Percentiles rank a stretch among this genome's conserved stretches.
Conservation (phyloP, 2,113 vertebrate genomes). For the Apodemus sylvaticus region DNA sequence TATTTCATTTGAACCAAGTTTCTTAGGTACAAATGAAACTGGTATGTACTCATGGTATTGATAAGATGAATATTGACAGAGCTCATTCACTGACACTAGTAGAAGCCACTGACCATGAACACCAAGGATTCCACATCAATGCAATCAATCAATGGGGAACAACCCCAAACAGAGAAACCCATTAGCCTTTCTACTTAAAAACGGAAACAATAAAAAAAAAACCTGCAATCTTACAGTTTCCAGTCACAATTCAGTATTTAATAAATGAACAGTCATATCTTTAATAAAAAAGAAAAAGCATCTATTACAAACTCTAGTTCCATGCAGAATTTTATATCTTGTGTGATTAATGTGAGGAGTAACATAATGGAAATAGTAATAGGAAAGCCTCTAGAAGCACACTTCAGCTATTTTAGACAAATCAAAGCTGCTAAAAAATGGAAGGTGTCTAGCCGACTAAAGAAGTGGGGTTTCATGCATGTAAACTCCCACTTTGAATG, state of each 20-base stretch:
- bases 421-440: background rate
- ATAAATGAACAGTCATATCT: slow-evolving; percentile 1
- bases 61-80: background rate
- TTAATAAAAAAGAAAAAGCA: background rate
- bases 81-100: background rate
- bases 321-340: background rate
- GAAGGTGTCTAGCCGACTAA: background rate
- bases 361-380: background rate
- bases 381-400: background rate
- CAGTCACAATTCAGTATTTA: background rate
- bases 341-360: background rate
- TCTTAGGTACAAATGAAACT: background rate
- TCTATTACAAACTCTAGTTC: background rate
- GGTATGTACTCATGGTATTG: background rate
- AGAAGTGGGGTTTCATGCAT: background rate
- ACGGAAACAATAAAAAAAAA: background rate
- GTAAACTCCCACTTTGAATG: background rate
- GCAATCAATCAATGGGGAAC: background rate
- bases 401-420: background rate
- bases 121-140: background rate
- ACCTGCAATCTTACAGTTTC: background rate
- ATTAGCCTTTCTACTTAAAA: background rate
- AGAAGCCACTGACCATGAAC: background rate
- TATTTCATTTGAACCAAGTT: background rate
- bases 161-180: background rate